phyloP scores from a whole-genome alignment of 2,113 vertebrate species.

The Cyprinodon variegatus region DNA sequence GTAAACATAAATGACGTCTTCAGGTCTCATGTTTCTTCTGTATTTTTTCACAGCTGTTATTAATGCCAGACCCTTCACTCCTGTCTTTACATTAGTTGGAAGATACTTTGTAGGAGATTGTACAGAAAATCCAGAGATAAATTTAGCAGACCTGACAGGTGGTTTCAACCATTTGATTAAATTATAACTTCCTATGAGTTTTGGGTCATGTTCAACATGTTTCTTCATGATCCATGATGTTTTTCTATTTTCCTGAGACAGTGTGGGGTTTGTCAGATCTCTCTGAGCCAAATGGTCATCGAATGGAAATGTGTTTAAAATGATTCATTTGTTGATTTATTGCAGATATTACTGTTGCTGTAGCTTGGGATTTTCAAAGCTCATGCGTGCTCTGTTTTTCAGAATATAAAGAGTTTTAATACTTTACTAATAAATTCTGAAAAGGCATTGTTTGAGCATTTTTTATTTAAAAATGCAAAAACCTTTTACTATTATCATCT shows the following conservation, averaged over 20 bases:
- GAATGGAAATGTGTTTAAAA: neutral
- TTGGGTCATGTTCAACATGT: neutral
- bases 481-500: neutral
- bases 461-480: too few relatives aligned
- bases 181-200: too few relatives aligned
- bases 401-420: too few relatives aligned
- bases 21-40: neutral
- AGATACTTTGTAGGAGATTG: neutral
- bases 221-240: too few relatives aligned
- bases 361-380: neutral
- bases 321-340: neutral
- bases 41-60: neutral
- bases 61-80: neutral
- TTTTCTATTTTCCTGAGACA: too few relatives aligned
- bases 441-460: too few relatives aligned
- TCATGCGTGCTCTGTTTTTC: neutral
- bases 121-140: neutral
- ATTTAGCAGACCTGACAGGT: neutral
- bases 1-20: neutral
- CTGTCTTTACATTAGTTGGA: neutral
- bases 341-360: neutral
- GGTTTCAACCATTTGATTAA: neutral
- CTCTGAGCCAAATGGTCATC: neutral
- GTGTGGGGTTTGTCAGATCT: too few relatives aligned
- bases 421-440: too few relatives aligned